Conservation (phyloP, 30 jellyfish, hydroid and myxozoan genomes). For the Morbakka virulenta region DNA sequence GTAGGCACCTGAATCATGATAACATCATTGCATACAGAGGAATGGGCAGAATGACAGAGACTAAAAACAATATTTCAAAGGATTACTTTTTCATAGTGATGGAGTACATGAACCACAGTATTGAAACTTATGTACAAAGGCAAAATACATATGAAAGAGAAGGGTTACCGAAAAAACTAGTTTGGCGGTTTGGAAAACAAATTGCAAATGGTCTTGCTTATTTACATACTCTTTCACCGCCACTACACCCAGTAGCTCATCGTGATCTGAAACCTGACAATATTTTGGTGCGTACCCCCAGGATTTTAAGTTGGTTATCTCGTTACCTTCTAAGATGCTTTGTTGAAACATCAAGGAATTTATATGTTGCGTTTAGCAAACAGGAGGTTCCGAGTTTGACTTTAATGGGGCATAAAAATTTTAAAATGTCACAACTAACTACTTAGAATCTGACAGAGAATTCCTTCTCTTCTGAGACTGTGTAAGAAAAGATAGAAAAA, state of each 20-base stretch:
- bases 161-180: slow-evolving; percentile 61
- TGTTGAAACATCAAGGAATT: too few relatives aligned
- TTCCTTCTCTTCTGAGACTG: too few relatives aligned
- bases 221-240: slow-evolving; percentile 65
- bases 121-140: slow-evolving; percentile 53
- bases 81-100: slow-evolving; percentile 64
- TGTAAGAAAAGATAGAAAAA: too few relatives aligned
- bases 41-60: slow-evolving; percentile 42
- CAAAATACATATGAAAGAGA: slow-evolving; percentile 70
- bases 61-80: slow-evolving; percentile 10
- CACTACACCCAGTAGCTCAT: slow-evolving; percentile 70
- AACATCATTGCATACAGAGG: slow-evolving; percentile 82
- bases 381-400: too few relatives aligned
- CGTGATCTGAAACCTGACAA: slow-evolving; percentile 81
- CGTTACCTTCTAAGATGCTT: too few relatives aligned
- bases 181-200: slow-evolving; percentile 80
- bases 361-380: too few relatives aligned
- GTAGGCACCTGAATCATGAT: slow-evolving; percentile 72
- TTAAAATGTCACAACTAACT: too few relatives aligned
- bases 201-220: slow-evolving; percentile 77
- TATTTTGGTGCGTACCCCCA: slow-evolving; percentile 56
- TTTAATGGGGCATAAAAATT: too few relatives aligned
- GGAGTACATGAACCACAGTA: slow-evolving; percentile 60
- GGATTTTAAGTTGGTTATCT: too few relatives aligned
- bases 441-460: too few relatives aligned